Conservation (phyloP, 2,797 vertebrate genomes). For the Oophaga sylvatica region DNA sequence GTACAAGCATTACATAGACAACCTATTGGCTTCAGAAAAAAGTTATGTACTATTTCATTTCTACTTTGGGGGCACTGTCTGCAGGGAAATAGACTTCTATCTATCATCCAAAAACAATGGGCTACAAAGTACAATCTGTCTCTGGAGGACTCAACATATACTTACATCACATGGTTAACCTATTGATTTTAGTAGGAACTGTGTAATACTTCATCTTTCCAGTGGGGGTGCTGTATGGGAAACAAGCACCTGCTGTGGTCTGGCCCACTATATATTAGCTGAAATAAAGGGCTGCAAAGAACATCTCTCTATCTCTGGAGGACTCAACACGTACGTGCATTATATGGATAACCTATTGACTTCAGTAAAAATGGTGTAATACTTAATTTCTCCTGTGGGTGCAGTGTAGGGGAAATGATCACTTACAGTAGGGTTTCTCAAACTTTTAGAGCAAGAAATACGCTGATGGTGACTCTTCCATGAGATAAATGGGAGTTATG, state of each 20-base stretch:
- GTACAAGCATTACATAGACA: background rate
- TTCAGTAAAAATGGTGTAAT: background rate
- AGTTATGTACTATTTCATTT: background rate
- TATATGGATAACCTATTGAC: background rate
- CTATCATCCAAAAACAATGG: too few species aligned
- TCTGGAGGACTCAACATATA: too few species aligned
- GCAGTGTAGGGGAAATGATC: background rate
- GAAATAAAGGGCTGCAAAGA: too few species aligned
- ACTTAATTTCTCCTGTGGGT: background rate
- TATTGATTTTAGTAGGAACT: too few species aligned
- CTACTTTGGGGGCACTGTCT: background rate
- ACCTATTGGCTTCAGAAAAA: background rate
- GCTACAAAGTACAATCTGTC: too few species aligned
- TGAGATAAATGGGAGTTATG: background rate
- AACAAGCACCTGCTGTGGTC: too few species aligned
- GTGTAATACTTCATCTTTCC: too few species aligned
- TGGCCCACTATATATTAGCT: too few species aligned
- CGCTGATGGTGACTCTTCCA: background rate
- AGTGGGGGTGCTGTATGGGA: too few species aligned
- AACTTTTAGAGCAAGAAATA: background rate
- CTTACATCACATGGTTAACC: too few species aligned
- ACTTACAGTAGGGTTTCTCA: background rate
- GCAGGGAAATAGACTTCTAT: too few species aligned
- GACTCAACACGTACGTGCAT: background rate
- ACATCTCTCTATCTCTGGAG: background rate